phyloP scores from a whole-genome alignment of 2,888 invertebrate genomes.

The Eurois occulta region DNA sequence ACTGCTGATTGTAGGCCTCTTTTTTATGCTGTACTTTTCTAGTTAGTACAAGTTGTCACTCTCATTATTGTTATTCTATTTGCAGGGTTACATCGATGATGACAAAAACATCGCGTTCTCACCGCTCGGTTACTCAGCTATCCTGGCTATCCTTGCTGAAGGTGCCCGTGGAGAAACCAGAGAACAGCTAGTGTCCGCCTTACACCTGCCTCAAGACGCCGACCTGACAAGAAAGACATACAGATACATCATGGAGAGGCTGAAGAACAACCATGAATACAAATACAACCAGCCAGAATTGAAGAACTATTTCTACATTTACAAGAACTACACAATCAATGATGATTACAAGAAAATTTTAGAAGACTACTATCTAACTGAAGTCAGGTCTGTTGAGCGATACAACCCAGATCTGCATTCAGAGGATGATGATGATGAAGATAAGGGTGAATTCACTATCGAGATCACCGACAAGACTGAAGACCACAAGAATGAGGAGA shows the following conservation, averaged over 20 bases:
- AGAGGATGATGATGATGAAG: constrained; percentile 76
- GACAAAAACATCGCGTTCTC: constrained; percentile 91
- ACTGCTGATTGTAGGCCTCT: too few relatives aligned
- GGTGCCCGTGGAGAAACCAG: constrained; percentile 91
- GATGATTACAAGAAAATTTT: constrained; percentile 91
- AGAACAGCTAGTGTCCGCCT: constrained; percentile 89
- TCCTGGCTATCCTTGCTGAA: constrained; percentile 92
- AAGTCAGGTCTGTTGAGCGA: constrained; percentile 90
- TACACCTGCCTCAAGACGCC: constrained; percentile 90
- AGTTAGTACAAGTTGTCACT: not conserved
- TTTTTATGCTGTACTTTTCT: too few relatives aligned
- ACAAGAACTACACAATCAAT: constrained; percentile 91
- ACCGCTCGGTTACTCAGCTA: constrained; percentile 91
- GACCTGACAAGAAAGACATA: constrained; percentile 86
- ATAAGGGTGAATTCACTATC: constrained; percentile 76
- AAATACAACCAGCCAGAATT: constrained; percentile 90
- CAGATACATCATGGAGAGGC: constrained; percentile 86
- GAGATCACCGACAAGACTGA: constrained; percentile 80
- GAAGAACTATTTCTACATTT: constrained; percentile 92
- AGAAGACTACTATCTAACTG: constrained; percentile 91
- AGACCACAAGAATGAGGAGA: constrained; percentile 78
- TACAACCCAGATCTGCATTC: constrained; percentile 78
- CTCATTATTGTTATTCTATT: constrained; percentile 24
- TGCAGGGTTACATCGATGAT: constrained; percentile 89
- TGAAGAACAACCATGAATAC: constrained; percentile 87